Percentiles rank a stretch among this genome's conserved stretches.
These are phyloP conservation scores for Rhynchonycteris naso DNA, from an alignment of 2,797 vertebrate species.

Conservation along the genomic window DNA sequence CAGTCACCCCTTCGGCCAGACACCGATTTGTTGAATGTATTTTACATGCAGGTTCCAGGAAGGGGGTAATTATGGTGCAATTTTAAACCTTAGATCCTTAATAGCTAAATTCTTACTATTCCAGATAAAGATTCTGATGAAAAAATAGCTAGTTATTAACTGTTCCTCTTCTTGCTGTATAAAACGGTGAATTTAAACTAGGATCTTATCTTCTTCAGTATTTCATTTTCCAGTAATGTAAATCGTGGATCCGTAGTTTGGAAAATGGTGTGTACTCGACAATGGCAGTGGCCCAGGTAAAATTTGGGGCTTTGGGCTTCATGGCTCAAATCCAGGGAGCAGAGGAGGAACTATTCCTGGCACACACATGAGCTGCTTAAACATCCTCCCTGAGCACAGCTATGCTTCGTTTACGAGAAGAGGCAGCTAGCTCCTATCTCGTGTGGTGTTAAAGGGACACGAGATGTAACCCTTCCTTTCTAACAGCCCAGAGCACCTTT, in stretches of 20 bases:
- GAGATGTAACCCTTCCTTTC: slow-evolving; percentile 14
- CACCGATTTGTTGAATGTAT: background rate
- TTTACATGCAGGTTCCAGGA: background rate
- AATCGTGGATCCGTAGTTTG: background rate
- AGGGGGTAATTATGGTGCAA: background rate
- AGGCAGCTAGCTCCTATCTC: background rate
- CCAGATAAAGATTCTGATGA: background rate
- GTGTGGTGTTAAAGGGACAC: background rate
- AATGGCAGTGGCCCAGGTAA: background rate
- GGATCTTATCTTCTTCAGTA: background rate
- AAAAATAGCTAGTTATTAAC: background rate
- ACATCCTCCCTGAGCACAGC: background rate
- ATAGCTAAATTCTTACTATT: slow-evolving; percentile 18
- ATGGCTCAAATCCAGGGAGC: background rate
- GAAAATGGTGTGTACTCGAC: background rate
- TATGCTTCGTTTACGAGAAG: slow-evolving; percentile 43
- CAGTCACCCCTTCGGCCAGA: background rate
- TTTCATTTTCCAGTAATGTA: background rate
- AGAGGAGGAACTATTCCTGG: background rate
- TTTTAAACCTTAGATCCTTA: slow-evolving; percentile 33
- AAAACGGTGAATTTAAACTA: background rate
- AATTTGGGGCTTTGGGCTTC: background rate
- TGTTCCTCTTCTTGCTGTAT: background rate
- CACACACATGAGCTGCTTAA: background rate
- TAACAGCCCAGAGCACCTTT: background rate